Base-by-base conservation (phyloP, 2,113 vertebrate species). In the Ophthalmolycus amberensis region DNA sequence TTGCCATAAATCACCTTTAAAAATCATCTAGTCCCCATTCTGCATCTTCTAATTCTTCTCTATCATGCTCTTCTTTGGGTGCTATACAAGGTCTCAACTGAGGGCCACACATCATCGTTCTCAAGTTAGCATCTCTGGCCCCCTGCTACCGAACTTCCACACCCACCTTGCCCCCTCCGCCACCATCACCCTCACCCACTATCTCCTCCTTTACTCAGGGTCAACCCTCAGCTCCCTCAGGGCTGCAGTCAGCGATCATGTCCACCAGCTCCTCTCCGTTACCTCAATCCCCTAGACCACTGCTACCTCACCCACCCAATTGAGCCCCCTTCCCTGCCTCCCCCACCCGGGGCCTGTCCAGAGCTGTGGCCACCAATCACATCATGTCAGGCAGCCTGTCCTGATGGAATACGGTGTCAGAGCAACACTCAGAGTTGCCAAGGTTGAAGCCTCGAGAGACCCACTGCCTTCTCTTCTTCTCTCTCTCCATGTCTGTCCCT, bases 371-470 rank as follows among this genome's bases (percentile, higher is more conserved):
- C 89, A 93, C 94, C 94, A 94, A 95, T 95, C 94, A 93, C 93
- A 87, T 82, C 85, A 81, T 94, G 94, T 95, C 94, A 93, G 89
- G 79, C 82, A 82, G 74, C 80, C 79, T 58, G 90, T 92, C 91
- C 91, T 94, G 94, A 95, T 93, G 92, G 92, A 93, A 93, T 83
- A 89, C 15, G 58, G 88, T 93, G 94, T 95, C 94, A 94, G 85
- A 88, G 85, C 85, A 86, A 87, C 88, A 87, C 91, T 92, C 89
- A 93, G 90, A 92, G 86, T 85, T 90, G 85, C 86, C 20, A 79
- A 91, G 82, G 79, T 76, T 86, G 79, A 91, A 83, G 82, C 73
- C 94, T 92, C 91, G 3, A 77, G 93, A 92, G 94, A 94, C 83
- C 2, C 3, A 67, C 80, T 50, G 50, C 80, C 75, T 58, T 87